Conservation (phyloP, 1,140 invertebrate genomes). For the Sitobion miscanthi region DNA sequence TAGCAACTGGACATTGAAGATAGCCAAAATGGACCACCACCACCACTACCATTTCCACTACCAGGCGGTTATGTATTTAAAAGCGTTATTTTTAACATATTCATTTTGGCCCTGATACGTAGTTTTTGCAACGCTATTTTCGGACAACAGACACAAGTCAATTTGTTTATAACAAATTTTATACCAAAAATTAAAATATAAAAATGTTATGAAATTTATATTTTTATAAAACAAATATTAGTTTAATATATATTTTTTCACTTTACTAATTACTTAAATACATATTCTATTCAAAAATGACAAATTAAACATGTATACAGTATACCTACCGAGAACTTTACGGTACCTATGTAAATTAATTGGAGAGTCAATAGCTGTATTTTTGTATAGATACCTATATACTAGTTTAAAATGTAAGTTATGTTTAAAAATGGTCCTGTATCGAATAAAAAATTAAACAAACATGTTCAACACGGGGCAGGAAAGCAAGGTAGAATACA, state of each 20-base stretch:
- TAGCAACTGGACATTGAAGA: slow-evolving; percentile 47
- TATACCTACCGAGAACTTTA: background rate
- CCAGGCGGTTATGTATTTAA: slow-evolving; percentile 22
- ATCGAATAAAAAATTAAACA: background rate
- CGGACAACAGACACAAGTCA: slow-evolving; percentile 16
- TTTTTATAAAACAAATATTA: background rate
- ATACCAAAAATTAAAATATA: background rate
- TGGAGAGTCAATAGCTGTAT: no score
- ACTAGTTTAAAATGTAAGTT: background rate
- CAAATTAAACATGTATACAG: background rate
- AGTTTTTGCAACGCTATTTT: slow-evolving; percentile 54
- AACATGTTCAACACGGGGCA: background rate
- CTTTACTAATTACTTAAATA: background rate
- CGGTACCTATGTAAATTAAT: no score
- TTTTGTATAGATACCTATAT: background rate
- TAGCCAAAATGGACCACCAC: slow-evolving; percentile 50
- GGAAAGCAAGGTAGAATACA: background rate
- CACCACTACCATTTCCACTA: background rate
- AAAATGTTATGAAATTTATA: background rate
- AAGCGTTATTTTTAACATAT: slow-evolving; percentile 54
- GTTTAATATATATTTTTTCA: background rate
- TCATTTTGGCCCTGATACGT: slow-evolving; percentile 38
- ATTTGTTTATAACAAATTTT: slow-evolving; percentile 34
- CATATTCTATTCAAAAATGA: background rate
- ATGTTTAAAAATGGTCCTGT: background rate